phyloP scores from a whole-genome alignment of 1,140 invertebrate genomes.

The Papilio polyxenes region DNA sequence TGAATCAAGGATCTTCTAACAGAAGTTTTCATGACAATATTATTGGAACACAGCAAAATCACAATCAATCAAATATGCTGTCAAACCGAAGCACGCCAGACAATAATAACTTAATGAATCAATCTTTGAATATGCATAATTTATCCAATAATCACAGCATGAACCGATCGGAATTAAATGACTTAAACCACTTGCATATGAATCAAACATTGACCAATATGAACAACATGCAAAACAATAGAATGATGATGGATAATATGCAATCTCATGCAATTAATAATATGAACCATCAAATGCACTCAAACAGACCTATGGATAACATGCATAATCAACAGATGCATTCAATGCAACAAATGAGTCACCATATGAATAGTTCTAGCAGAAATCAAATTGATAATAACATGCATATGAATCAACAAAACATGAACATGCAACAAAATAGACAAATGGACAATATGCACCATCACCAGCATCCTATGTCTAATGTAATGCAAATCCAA shows the following conservation, averaged over 20 bases:
- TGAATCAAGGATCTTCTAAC: slow-evolving; percentile 60
- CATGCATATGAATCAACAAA: slow-evolving; percentile 72
- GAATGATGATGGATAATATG: slow-evolving; percentile 75
- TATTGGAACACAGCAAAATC: slow-evolving; percentile 58
- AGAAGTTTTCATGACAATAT: slow-evolving; percentile 74
- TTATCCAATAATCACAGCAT: slow-evolving; percentile 64
- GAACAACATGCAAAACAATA: slow-evolving; percentile 75
- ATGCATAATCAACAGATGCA: slow-evolving; percentile 74
- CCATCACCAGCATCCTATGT: slow-evolving; percentile 75
- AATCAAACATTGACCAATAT: slow-evolving; percentile 70
- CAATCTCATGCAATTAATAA: slow-evolving; percentile 68
- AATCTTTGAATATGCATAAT: slow-evolving; percentile 71
- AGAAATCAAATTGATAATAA: slow-evolving; percentile 69
- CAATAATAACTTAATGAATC: slow-evolving; percentile 64
- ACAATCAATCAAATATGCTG: slow-evolving; percentile 66
- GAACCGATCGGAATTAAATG: slow-evolving; percentile 65
- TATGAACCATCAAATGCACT: slow-evolving; percentile 69
- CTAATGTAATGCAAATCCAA: slow-evolving; percentile 75
- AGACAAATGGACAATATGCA: slow-evolving; percentile 72
- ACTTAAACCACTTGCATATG: slow-evolving; percentile 75
- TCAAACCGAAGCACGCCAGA: slow-evolving; percentile 69
- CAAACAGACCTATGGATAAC: slow-evolving; percentile 69
- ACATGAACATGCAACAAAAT: slow-evolving; percentile 69
- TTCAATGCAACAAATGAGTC: slow-evolving; percentile 73
- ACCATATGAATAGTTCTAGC: slow-evolving; percentile 64